Evolutionary conservation across 2,113 vertebrate genomes (phyloP).

Genomic region (Phalacrocorax carbo): DNA sequence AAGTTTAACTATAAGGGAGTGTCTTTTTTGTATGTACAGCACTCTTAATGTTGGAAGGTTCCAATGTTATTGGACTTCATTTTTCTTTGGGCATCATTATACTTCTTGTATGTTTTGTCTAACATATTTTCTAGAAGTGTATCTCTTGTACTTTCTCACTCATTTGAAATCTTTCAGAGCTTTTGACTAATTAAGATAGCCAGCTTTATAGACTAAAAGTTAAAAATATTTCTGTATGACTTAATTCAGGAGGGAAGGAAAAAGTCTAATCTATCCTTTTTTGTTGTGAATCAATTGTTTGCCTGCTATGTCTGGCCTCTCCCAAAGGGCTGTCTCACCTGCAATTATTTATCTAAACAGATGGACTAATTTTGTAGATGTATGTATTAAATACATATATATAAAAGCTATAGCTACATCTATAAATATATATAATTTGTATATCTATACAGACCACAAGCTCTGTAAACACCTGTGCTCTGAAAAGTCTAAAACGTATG

Average conservation of each 20-base stretch:
- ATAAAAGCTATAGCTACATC: background rate
- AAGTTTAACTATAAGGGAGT: background rate
- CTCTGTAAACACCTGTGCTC: background rate
- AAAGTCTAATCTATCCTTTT: background rate
- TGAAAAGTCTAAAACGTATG: background rate
- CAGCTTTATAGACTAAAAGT: background rate
- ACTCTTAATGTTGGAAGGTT: background rate
- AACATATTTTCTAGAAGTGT: background rate
- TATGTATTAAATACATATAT: background rate
- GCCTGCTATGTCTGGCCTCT: background rate
- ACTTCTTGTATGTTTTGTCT: background rate
- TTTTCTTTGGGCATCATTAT: background rate
- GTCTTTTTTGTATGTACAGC: background rate
- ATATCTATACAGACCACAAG: background rate
- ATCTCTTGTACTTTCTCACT: background rate
- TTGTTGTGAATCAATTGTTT: background rate
- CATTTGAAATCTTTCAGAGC: background rate
- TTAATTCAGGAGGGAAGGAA: background rate
- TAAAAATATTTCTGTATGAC: background rate
- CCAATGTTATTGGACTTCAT: background rate
- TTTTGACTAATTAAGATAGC: background rate
- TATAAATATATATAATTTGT: background rate
- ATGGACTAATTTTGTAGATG: background rate
- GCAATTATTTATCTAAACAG: background rate
- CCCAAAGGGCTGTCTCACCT: background rate